Base-by-base conservation (phyloP, 2,113 vertebrate species). In the Prietella phreatophila region DNA sequence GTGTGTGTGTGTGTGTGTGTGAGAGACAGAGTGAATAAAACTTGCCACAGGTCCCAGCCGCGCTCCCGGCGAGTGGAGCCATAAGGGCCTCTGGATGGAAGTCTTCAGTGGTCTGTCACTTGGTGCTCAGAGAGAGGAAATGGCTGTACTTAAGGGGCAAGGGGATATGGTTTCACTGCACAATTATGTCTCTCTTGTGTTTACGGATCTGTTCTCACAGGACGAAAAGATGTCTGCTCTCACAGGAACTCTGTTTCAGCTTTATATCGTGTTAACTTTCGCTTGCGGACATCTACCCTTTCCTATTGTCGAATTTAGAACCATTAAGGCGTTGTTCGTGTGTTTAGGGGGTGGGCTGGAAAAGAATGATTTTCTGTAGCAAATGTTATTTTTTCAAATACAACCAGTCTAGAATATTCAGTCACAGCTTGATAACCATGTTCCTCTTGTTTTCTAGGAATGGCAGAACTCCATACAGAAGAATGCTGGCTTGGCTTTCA, bases 381-480 rank as follows among this genome's bases (percentile, higher is more conserved):
- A 1, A 20, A 33, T 19, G 17, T 36, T 58, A 53, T 5, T 61
- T 53, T 53, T 58, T 25, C 22, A 81, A 58, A 76, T 47, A 25
- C 39, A 11, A 2, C 25, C n/a, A n/a, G 75, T 53, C 1, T 80
- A 30, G 14, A 55, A 30, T 50, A 33, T 81, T 60, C 0, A 22
- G 5, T 60, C 80, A 82, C 56, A 60, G 0, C 20, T 25, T 17
- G 9, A 81, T 39, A 25, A 60, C 22, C 22, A 17, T 8, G 0
- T n/a, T 82, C 19, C 15, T 82, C 10, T 94, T 90, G 95, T 78
- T 93, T 95, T 96, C 93, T 93, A 99, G 98, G 98, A 99, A 93
- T 99, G 98, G 98, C 98, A 99, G 93, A 99, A 99, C 94, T 99
- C 98, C 63, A 99, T 99, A 93, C 98, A 99, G 95, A 99, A 99